Conservation (phyloP, 2,888 invertebrate species). For the Theretra japonica region DNA sequence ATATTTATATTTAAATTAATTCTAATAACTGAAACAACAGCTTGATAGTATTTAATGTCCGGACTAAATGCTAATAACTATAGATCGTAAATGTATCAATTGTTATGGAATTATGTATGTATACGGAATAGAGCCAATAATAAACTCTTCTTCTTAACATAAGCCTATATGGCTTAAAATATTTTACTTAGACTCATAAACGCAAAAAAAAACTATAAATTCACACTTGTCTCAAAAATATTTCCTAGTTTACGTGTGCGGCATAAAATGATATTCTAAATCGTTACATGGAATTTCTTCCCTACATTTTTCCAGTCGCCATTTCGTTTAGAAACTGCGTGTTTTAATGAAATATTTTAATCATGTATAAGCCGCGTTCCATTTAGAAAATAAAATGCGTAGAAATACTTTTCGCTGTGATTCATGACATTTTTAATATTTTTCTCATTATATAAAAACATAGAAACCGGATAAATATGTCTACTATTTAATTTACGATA, state of each 20-base stretch:
- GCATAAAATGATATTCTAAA: not conserved
- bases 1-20: too few relatives aligned
- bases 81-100: too few relatives aligned
- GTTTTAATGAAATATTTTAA: conserved; percentile 19
- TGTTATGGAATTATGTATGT: too few relatives aligned
- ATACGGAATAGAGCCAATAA: too few relatives aligned
- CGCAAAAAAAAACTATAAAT: not conserved
- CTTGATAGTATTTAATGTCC: too few relatives aligned
- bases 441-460: not conserved
- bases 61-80: too few relatives aligned
- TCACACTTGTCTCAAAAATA: not conserved
- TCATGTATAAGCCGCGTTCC: conserved; percentile 11
- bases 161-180: too few relatives aligned
- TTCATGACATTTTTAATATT: not conserved
- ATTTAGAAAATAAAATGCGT: conserved; percentile 4
- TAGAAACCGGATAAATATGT: not conserved
- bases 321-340: conserved; percentile 4
- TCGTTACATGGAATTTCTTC: not conserved
- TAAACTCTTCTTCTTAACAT: too few relatives aligned
- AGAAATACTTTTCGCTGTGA: not conserved
- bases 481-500: not conserved
- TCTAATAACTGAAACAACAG: too few relatives aligned
- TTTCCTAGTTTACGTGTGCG: not conserved
- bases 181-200: too few relatives aligned
- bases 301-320: not conserved